Conservation (phyloP, 2,888 invertebrate genomes). For the Lasioglossum calceatum region DNA sequence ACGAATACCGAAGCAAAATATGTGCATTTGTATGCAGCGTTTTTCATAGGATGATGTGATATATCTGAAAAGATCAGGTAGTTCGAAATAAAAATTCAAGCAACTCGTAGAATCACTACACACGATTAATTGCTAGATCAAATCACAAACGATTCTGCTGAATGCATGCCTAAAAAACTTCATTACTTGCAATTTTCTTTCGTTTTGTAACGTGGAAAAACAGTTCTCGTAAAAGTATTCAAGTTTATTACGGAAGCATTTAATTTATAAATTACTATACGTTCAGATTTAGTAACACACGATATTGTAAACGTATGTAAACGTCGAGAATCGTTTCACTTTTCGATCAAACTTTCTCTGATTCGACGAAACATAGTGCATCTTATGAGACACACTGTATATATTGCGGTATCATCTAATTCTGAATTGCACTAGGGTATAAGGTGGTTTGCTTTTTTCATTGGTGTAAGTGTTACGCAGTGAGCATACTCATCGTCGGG, state of each 20-base stretch:
- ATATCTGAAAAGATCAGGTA: constrained; percentile 44
- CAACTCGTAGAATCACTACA: constrained; percentile 50
- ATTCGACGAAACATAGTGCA: constrained; percentile 28
- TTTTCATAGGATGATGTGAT: constrained; percentile 62
- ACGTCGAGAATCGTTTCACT: constrained; percentile 45
- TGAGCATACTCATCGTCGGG: constrained; percentile 48
- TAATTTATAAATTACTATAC: neutral
- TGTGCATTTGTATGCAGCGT: constrained; percentile 69
- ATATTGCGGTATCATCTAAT: constrained; percentile 71
- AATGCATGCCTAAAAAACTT: constrained; percentile 55
- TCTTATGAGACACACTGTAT: constrained; percentile 61
- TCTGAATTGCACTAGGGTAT: constrained; percentile 69
- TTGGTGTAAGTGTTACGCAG: constrained; percentile 60
- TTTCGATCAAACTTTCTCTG: constrained; percentile 25
- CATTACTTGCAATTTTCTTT: neutral
- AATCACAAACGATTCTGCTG: constrained; percentile 24
- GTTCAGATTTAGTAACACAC: neutral
- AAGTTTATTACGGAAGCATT: constrained; percentile 37
- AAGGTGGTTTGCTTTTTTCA: constrained; percentile 70
- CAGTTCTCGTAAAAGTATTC: neutral
- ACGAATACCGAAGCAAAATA: constrained; percentile 67
- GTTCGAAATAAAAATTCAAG: constrained; percentile 48
- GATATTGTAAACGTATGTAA: constrained; percentile 17
- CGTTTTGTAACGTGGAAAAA: neutral
- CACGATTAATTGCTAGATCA: constrained; percentile 24